These are phyloP conservation scores for Peromyscus californicus DNA, from an alignment of 2,113 vertebrate species.

Conservation along the genomic window DNA sequence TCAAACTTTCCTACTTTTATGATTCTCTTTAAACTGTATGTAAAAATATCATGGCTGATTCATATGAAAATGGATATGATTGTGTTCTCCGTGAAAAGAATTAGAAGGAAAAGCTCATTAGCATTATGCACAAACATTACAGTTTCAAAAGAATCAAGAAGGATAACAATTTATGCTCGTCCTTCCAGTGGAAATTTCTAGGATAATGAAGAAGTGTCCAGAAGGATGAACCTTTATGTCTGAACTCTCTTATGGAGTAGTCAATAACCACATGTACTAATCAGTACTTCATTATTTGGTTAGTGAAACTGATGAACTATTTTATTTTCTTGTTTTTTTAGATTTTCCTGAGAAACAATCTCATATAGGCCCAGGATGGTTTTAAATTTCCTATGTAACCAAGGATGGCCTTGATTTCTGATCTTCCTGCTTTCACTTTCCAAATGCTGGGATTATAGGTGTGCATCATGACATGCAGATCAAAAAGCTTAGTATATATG, in stretches of 20 bases:
- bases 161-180: not conserved
- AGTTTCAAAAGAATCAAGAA: slow-evolving; percentile 49
- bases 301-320: not conserved
- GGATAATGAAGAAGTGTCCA: slow-evolving; percentile 28
- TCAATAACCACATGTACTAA: not conserved
- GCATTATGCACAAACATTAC: not conserved
- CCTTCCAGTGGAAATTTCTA: slow-evolving; percentile 21
- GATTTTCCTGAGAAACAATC: not conserved
- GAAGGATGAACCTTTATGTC: not conserved
- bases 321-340: not conserved
- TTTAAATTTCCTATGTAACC: not conserved
- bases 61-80: slow-evolving; percentile 60
- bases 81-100: slow-evolving; percentile 60
- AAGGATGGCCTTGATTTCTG: not conserved
- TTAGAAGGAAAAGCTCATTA: slow-evolving; percentile 53
- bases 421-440: not conserved
- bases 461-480: not conserved
- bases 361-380: not conserved
- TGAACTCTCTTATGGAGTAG: not conserved
- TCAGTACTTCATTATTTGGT: not conserved
- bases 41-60: slow-evolving; percentile 39
- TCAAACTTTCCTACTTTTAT: slow-evolving; percentile 55
- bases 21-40: slow-evolving; percentile 37
- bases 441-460: not conserved
- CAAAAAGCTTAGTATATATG: not conserved